A percentile compares a stretch with the other conserved stretches of the same genome.
These are phyloP conservation scores for Meleagris gallopavo DNA, from an alignment of 2,113 vertebrate genomes.

Conservation along the genomic window DNA sequence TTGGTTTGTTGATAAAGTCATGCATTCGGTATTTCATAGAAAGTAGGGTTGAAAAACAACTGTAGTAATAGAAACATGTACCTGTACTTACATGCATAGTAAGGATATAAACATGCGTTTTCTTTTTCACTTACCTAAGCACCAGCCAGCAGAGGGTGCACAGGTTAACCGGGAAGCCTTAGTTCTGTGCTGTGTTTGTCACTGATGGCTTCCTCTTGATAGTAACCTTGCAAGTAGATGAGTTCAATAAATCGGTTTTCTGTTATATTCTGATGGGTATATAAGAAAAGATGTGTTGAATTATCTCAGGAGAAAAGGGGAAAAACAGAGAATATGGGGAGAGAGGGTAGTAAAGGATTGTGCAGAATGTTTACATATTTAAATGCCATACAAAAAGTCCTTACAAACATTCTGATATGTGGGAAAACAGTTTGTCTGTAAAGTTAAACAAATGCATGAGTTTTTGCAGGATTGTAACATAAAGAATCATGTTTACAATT, in stretches of 20 bases:
- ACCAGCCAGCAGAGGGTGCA: conserved; percentile 50
- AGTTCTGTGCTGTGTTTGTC: neutral
- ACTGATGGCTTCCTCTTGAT: neutral
- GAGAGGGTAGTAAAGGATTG: neutral
- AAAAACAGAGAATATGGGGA: neutral
- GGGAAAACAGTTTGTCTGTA: neutral
- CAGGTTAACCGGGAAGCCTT: neutral
- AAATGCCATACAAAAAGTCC: neutral
- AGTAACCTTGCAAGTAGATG: neutral
- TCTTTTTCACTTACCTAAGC: neutral
- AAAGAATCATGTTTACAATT: neutral
- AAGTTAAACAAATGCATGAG: neutral
- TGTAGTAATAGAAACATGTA: neutral
- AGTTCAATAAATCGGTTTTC: neutral
- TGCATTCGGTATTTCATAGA: neutral
- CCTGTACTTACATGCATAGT: neutral
- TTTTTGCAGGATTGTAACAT: neutral
- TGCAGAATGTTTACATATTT: neutral
- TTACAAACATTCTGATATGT: neutral
- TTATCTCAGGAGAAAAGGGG: neutral
- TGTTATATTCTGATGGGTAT: neutral
- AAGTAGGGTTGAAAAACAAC: neutral
- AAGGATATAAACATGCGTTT: neutral
- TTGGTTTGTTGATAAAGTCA: neutral
- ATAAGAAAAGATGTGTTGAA: neutral